These are phyloP conservation scores for Elachura formosa DNA, from an alignment of 2,113 vertebrate genomes.

Conservation along the genomic window DNA sequence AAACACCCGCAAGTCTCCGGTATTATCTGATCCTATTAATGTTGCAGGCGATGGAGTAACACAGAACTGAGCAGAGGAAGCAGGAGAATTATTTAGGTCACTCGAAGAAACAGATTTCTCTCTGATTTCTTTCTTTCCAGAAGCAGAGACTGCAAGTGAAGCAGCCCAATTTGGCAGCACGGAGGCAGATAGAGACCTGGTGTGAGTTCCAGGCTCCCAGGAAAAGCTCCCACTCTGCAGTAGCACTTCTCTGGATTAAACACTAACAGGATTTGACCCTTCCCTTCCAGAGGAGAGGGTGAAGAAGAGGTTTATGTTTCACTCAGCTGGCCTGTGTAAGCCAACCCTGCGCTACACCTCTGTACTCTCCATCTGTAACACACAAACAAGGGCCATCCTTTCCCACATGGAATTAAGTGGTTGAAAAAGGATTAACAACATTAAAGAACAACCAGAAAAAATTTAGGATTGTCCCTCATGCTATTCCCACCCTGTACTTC, in stretches of 20 bases:
- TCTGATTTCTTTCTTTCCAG: not conserved
- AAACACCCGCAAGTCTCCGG: not conserved
- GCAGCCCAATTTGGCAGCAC: not conserved
- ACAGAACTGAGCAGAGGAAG: not conserved
- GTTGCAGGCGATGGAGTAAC: not conserved
- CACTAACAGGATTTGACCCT: not conserved
- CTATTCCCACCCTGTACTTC: not conserved
- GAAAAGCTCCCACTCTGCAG: not conserved
- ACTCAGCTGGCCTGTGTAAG: not conserved
- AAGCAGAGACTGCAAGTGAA: not conserved
- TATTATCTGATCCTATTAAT: slow-evolving; percentile 27
- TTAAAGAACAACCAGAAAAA: not conserved
- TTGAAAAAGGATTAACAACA: not conserved
- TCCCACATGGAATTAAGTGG: not conserved
- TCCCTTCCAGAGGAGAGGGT: not conserved
- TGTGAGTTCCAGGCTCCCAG: not conserved
- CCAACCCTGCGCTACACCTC: not conserved
- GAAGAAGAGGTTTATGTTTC: not conserved
- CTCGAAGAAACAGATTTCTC: not conserved
- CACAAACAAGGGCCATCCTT: not conserved
- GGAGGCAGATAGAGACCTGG: not conserved
- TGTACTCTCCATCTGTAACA: not conserved
- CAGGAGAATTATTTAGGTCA: not conserved
- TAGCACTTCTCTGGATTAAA: not conserved
- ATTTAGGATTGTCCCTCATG: not conserved